A percentile compares a stretch with the other conserved stretches of the same genome.
Conservation (phyloP, 2,888 invertebrate species). For the Amphipoea oculea region DNA sequence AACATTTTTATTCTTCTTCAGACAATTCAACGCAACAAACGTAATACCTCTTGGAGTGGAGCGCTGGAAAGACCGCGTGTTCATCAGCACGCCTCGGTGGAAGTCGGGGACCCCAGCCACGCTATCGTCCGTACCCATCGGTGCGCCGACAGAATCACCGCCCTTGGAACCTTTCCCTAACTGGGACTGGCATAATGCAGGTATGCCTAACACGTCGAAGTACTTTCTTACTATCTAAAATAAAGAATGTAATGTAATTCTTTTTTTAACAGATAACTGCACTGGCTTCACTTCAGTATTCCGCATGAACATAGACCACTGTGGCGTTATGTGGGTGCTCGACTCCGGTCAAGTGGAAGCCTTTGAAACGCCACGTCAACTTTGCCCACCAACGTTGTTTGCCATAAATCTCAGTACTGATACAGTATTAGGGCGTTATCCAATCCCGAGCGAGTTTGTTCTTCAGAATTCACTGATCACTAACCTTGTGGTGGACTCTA, state of each 20-base stretch:
- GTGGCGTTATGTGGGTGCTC: constrained; percentile 94
- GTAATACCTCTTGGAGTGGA: constrained; percentile 94
- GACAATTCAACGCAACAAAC: constrained; percentile 92
- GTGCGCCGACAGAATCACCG: constrained; percentile 90
- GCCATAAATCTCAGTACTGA: constrained; percentile 94
- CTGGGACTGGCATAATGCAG: constrained; percentile 93
- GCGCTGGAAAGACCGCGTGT: constrained; percentile 92
- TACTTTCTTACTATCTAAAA: not conserved
- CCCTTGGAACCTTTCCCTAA: constrained; percentile 93
- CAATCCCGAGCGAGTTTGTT: constrained; percentile 92
- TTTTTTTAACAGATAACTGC: constrained; percentile 80
- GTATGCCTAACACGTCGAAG: constrained; percentile 64
- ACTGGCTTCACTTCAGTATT: constrained; percentile 94
- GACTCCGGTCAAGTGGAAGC: constrained; percentile 95
- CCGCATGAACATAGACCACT: constrained; percentile 94
- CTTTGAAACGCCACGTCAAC: constrained; percentile 91
- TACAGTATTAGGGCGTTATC: constrained; percentile 91
- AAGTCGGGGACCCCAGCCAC: constrained; percentile 94
- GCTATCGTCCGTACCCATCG: constrained; percentile 91
- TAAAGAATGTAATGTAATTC: not conserved
- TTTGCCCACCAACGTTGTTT: constrained; percentile 93
- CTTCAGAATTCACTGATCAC: constrained; percentile 93
- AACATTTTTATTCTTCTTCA: constrained; percentile 66
- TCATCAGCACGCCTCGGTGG: constrained; percentile 95
- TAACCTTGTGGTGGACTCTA: constrained; percentile 92